Percentiles rank a stretch among this genome's conserved stretches.
Conservation (phyloP, 2,888 invertebrate genomes). For the Eurytoma californica region DNA sequence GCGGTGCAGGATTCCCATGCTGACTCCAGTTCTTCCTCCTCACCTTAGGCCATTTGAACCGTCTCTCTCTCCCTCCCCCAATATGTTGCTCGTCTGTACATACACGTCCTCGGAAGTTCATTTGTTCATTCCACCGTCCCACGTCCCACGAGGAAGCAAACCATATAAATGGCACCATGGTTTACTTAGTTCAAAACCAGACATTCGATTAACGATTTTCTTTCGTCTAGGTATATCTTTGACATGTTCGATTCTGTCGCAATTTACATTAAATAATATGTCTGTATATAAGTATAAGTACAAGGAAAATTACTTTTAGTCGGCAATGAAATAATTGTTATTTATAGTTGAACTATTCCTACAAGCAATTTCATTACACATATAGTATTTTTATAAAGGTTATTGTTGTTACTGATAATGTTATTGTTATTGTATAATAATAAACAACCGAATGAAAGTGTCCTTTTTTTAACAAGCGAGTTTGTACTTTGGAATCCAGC, state of each 20-base stretch:
- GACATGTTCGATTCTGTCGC: too few species aligned
- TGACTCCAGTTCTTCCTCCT: slow-evolving; percentile 68
- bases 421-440: slow-evolving; percentile 30
- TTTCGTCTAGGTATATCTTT: too few species aligned
- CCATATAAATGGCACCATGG: too few species aligned
- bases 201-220: too few species aligned
- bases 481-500: too few species aligned
- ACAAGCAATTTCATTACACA: background rate
- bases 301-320: too few species aligned
- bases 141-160: too few species aligned
- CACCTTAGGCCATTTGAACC: slow-evolving; percentile 29
- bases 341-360: slow-evolving; percentile 13
- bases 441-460: slow-evolving; percentile 7
- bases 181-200: too few species aligned
- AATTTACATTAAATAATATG: too few species aligned
- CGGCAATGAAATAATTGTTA: background rate
- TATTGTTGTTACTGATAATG: slow-evolving; percentile 29
- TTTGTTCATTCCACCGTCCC: background rate
- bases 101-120: background rate
- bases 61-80: background rate
- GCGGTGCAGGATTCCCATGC: slow-evolving; percentile 66
- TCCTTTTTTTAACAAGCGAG: slow-evolving; percentile 18
- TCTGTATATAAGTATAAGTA: too few species aligned
- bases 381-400: too few species aligned
- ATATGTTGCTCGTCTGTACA: background rate